These are phyloP conservation scores for Kryptolebias marmoratus DNA, from an alignment of 2,113 vertebrate genomes.

Conservation along the genomic window DNA sequence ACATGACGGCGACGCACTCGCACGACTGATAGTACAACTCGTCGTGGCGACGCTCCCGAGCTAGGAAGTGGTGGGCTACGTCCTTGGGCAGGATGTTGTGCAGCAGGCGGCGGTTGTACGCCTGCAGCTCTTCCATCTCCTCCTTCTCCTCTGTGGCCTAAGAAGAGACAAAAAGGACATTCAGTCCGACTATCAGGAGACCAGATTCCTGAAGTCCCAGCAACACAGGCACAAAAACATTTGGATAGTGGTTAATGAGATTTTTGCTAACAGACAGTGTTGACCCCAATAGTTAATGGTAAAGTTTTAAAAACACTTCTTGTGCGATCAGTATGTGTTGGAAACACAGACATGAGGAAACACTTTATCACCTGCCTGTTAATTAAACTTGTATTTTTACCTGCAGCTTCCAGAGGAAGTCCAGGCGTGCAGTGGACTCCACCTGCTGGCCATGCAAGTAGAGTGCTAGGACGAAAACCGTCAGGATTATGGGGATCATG, in stretches of 20 bases:
- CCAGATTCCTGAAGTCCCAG: not conserved
- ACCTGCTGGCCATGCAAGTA: conserved; percentile 98
- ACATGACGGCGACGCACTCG: conserved; percentile 98
- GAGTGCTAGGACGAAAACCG: conserved; percentile 92
- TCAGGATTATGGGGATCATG: conserved; percentile 92
- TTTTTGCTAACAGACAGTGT: too few species aligned
- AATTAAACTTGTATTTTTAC: conserved; percentile 66
- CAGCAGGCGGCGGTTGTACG: conserved; percentile 93
- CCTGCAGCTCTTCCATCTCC: conserved; percentile 98
- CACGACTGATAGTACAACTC: conserved; percentile 98
- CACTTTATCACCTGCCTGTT: too few species aligned
- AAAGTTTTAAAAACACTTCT: too few species aligned
- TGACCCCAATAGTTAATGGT: too few species aligned
- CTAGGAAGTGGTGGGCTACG: conserved; percentile 94
- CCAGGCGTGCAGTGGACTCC: conserved; percentile 94
- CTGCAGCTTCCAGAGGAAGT: conserved; percentile 99
- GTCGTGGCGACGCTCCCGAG: conserved; percentile 91
- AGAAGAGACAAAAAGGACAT: not conserved
- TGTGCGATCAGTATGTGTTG: too few species aligned
- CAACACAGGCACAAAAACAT: not conserved
- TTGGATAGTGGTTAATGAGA: too few species aligned
- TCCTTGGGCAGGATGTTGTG: conserved; percentile 99
- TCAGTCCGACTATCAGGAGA: conserved; percentile 5
- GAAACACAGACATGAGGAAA: too few species aligned
- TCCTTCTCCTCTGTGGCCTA: conserved; percentile 98